Evolutionary conservation across 2,113 vertebrate species (phyloP), one percentile per base, ranked within the genome.

Genomic region (Oryzias woworae): DNA sequence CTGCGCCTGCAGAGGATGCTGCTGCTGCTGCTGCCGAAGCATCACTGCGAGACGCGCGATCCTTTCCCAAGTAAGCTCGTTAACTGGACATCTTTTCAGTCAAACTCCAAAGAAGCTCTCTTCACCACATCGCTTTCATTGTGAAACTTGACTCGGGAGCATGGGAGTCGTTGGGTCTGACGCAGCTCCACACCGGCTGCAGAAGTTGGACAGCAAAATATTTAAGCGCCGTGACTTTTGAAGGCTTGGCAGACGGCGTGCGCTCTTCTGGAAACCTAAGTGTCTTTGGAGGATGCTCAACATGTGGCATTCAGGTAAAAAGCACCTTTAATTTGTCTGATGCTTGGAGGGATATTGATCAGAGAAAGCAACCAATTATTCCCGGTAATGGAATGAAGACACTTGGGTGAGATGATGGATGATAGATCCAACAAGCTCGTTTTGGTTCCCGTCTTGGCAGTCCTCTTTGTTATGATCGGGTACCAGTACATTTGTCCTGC

Each of bases 391-490:
- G 84, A 84, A 85, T 89, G 81, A 90, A 87, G 78, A 69, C 71
- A 71, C 56, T 56, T 41, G 58, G 74, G 56, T 66, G 80, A 85
- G 85, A 92, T 90, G 86, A 97, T 98, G 96, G 95, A 96, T 90
- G 95, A 97, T 62, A 94, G 94, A 90, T 92, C 93, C 91, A 94
- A 94, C 85, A 98, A 95, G 92, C 94, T 96, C 90, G 91, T 98
- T 78, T 88, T 98, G 87, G 93, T 94, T 83, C 95, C 94, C 24
- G 87, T 97, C 80, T 86, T 96, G 84, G 93, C 94, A 7, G 93
- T 98, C 60, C 93, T 97, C 80, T 98, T 95, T 89, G 85, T 97
- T 76, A 93, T 94, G 91, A 94, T 98, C 84, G 93, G 95, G 56
- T 97, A 96, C 82, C 96, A 98, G 89, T 97, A 97, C 87, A 94